Conservation (phyloP, 2,113 vertebrate species). For the Mixornis gularis region DNA sequence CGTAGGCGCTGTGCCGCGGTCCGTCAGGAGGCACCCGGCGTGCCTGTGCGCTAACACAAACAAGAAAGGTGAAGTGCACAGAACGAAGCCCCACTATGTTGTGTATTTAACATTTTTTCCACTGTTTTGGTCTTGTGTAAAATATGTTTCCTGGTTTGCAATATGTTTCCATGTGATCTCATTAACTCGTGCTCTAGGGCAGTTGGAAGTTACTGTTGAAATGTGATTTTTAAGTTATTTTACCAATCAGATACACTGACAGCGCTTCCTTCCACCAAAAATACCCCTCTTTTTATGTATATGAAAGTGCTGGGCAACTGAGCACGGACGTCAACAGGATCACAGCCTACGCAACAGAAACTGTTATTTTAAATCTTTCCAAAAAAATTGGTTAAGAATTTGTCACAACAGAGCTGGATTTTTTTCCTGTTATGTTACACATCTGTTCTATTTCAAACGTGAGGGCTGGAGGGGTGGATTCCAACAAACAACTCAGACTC, state of each 20-base stretch:
- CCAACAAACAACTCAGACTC: slow-evolving; percentile 50
- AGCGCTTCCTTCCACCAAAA: slow-evolving; percentile 60
- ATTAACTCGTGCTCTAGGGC: slow-evolving; percentile 46
- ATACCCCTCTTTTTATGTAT: slow-evolving; percentile 20
- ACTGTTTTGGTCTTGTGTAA: slow-evolving; percentile 54
- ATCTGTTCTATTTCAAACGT: neutral
- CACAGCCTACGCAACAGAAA: slow-evolving; percentile 29
- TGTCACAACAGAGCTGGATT: neutral
- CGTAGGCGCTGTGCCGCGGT: neutral
- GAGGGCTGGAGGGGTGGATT: slow-evolving; percentile 23
- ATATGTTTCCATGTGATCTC: slow-evolving; percentile 65
- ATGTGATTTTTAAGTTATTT: slow-evolving; percentile 37
- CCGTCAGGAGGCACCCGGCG: neutral
- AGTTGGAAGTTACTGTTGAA: slow-evolving; percentile 26
- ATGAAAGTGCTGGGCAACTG: slow-evolving; percentile 18
- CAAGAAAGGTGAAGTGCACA: neutral
- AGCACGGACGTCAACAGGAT: slow-evolving; percentile 44
- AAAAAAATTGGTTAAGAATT: neutral
- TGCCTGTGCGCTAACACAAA: neutral
- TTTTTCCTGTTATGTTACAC: slow-evolving; percentile 17
- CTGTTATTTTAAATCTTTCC: slow-evolving; percentile 8
- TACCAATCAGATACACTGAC: neutral
- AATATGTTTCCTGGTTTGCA: slow-evolving; percentile 72
- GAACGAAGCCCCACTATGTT: neutral
- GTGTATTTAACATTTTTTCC: slow-evolving; percentile 60